phyloP scores from a whole-genome alignment of 2,888 invertebrate genomes.

The Drosophila incognita region DNA sequence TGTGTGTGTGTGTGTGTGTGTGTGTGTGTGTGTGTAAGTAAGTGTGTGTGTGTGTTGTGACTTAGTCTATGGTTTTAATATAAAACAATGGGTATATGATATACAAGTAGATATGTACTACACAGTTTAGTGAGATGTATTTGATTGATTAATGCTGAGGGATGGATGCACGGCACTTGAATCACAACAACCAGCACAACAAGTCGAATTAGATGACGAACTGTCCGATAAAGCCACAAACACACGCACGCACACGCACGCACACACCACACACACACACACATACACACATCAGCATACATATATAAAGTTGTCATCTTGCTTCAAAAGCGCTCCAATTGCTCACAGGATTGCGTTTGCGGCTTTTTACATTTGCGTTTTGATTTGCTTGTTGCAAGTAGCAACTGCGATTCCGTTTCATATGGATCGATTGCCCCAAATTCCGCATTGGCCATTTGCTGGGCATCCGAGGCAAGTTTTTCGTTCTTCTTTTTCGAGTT shows the following conservation, averaged over 20 bases:
- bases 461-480: slow-evolving; percentile 65
- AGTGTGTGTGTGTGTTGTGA: slow-evolving; percentile 21
- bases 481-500: slow-evolving; percentile 81
- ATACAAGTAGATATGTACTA: background rate
- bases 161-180: slow-evolving; percentile 30
- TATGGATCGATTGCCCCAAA: slow-evolving; percentile 70
- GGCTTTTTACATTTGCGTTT: slow-evolving; percentile 71
- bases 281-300: slow-evolving; percentile 6
- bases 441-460: slow-evolving; percentile 45
- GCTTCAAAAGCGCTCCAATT: slow-evolving; percentile 73
- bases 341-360: slow-evolving; percentile 82
- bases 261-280: slow-evolving; percentile 1
- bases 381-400: slow-evolving; percentile 20
- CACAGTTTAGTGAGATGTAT: slow-evolving; percentile 8
- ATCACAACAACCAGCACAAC: slow-evolving; percentile 35
- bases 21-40: slow-evolving; percentile 12
- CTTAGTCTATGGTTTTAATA: slow-evolving; percentile 74
- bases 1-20: slow-evolving; percentile 13
- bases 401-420: slow-evolving; percentile 29
- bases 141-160: slow-evolving; percentile 23
- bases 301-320: background rate
- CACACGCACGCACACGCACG: slow-evolving; percentile 12
- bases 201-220: background rate
- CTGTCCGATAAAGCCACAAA: background rate
- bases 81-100: slow-evolving; percentile 66